phyloP scores from a whole-genome alignment of 2,888 invertebrate genomes.

The Epistrophe grossulariae region DNA sequence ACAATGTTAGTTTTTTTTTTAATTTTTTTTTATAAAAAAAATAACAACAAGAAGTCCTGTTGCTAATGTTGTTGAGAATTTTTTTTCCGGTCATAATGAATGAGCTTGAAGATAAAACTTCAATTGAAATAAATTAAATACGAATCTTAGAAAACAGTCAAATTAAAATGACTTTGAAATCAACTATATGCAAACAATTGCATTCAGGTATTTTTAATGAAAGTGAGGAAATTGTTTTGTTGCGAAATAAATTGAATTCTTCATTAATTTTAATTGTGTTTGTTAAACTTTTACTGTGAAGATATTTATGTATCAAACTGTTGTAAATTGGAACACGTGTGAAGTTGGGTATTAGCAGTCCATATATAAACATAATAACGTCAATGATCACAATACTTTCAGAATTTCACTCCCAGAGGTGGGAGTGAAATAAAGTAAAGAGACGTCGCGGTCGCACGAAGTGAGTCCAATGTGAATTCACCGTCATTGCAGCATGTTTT shows the following conservation, averaged over 20 bases:
- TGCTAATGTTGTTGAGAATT: neutral
- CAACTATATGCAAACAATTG: neutral
- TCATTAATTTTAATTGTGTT: neutral
- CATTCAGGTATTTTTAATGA: neutral
- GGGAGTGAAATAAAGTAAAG: no score
- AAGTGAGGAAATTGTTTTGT: slow-evolving; percentile 1
- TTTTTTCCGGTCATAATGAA: neutral
- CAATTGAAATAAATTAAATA: neutral
- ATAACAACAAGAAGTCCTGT: neutral
- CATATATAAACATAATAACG: no score
- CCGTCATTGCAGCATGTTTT: no score
- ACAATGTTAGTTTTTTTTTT: neutral
- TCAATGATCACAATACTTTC: no score
- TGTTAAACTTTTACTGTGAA: neutral
- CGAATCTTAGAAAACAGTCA: neutral
- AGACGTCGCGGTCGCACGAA: no score
- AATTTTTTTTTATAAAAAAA: neutral
- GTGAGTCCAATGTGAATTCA: no score
- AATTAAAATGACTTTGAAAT: neutral
- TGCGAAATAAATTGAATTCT: neutral
- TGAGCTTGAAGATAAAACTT: neutral
- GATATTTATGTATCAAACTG: no score
- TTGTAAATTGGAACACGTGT: no score
- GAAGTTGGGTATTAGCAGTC: no score
- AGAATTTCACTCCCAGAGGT: no score